Evolutionary conservation across 2,888 invertebrate genomes (phyloP), one percentile per base, ranked within the genome.

Genomic region (Petrolisthes cinctipes): DNA sequence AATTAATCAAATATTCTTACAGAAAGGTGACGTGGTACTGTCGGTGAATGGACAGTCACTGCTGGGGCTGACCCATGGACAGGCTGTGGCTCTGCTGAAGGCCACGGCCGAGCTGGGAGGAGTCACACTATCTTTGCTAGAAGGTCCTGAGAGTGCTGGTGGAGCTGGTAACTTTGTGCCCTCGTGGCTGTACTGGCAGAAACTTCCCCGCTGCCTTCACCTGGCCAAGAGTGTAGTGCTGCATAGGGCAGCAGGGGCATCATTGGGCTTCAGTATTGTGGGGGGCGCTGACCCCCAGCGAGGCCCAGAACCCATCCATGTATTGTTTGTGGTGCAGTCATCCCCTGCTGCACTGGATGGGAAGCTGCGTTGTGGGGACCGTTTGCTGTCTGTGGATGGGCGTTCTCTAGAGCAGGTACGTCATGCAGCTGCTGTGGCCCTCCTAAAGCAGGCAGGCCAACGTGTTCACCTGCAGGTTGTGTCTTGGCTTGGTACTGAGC

Each of bases 181-280:
- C 4, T 93, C 93, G 57, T 94, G 94, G 94, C 92, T 93, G 86
- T 94, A 93, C 91, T 94, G 94, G 94, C 93, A 93, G 85, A 92
- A 92, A 87, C 91, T 94, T 91, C 93, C 94, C 53, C 92, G 92
- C 93, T 91, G 91, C 82, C 93, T 93, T 91, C 93, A 93, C 89
- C 91, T 92, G 66, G 92, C 93, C 37, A 93, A 92, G 90, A 92
- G 92, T 9, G 92, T 93, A 56, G 92, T 92, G n/a, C 91, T 93
- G 75, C 92, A 92, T 83, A 91, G 93, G 9, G 92, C 92, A 86
- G 92, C 92, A 0, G 92, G 91, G n/a, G 85, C 86, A 9, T 90
- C 90, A 23, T 79, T 90, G 76, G 94, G 94, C 4, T 94, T 94
- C 92, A 93, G 93, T 61, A 93, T 94, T 89, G 93, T 93, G 5